Evolutionary conservation across 2,888 invertebrate species (phyloP).

Genomic region (Acrobasis suavella): DNA sequence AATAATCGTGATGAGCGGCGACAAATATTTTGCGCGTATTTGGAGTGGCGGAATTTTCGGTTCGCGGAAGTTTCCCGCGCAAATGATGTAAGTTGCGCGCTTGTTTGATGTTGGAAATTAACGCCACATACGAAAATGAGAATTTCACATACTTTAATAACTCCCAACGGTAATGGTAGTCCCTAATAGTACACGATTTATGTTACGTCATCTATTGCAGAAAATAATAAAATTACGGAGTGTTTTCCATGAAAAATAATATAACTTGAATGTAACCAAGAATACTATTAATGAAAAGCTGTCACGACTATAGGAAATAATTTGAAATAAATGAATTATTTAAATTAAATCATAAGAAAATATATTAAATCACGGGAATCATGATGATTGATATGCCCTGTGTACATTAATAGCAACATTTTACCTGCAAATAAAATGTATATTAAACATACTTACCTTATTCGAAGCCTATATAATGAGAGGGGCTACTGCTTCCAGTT

Average conservation of each 20-base stretch:
- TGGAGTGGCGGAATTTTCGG: conserved; percentile 48
- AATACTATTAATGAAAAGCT: no score
- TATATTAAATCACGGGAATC: no score
- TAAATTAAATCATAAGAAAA: no score
- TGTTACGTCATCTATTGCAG: conserved; percentile 17
- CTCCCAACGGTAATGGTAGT: conserved; percentile 38
- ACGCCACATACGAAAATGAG: conserved; percentile 50
- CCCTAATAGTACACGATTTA: conserved; percentile 33
- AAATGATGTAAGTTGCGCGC: conserved; percentile 59
- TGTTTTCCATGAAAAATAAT: not conserved
- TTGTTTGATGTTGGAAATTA: conserved; percentile 57
- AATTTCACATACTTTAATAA: conserved; percentile 53
- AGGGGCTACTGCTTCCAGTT: no score
- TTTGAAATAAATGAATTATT: no score
- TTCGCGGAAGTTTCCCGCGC: conserved; percentile 47
- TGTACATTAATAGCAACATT: no score
- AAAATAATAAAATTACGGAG: conserved; percentile 6
- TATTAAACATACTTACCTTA: no score
- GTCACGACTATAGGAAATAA: no score
- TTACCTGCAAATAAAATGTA: no score
- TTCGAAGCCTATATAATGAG: no score
- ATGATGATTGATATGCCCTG: no score
- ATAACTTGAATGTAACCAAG: no score
- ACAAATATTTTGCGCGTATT: conserved; percentile 55
- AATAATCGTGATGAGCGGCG: conserved; percentile 42